Evolutionary conservation across 2,797 vertebrate genomes (phyloP).

Genomic region (Mastacembelus armatus): DNA sequence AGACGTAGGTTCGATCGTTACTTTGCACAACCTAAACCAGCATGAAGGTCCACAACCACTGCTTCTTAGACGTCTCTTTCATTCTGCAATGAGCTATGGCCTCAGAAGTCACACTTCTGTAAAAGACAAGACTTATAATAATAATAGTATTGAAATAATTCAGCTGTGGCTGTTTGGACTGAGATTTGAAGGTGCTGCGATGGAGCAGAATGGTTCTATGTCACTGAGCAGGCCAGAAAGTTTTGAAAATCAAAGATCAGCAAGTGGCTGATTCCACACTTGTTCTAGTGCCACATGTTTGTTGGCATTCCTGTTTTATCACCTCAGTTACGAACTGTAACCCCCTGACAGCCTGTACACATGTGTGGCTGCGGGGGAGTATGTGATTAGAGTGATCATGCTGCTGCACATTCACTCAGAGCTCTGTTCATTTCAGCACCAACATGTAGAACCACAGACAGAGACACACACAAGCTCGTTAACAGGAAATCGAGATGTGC

Average conservation of each 20-base stretch:
- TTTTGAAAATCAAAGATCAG: too few relatives aligned
- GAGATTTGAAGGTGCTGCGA: too few relatives aligned
- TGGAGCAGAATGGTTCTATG: too few relatives aligned
- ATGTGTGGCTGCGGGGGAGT: background rate
- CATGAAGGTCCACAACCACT: background rate
- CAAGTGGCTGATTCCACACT: too few relatives aligned
- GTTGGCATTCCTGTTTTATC: too few relatives aligned
- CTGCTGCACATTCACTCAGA: background rate
- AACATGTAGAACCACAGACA: too few relatives aligned
- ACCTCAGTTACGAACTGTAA: too few relatives aligned
- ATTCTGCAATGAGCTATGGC: background rate
- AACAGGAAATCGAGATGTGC: background rate
- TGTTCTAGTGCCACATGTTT: too few relatives aligned
- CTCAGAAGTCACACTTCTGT: background rate
- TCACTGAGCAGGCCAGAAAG: too few relatives aligned
- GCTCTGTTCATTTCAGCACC: background rate
- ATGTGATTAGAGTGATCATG: too few relatives aligned
- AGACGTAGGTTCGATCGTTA: conserved; percentile 83
- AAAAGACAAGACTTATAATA: too few relatives aligned
- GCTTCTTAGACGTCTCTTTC: background rate
- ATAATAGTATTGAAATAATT: background rate
- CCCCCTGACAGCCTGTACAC: background rate
- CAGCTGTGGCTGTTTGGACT: background rate
- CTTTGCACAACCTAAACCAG: background rate
- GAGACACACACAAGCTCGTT: background rate